phyloP scores from a whole-genome alignment of 2,888 invertebrate genomes.

The Mesoligia furuncula region DNA sequence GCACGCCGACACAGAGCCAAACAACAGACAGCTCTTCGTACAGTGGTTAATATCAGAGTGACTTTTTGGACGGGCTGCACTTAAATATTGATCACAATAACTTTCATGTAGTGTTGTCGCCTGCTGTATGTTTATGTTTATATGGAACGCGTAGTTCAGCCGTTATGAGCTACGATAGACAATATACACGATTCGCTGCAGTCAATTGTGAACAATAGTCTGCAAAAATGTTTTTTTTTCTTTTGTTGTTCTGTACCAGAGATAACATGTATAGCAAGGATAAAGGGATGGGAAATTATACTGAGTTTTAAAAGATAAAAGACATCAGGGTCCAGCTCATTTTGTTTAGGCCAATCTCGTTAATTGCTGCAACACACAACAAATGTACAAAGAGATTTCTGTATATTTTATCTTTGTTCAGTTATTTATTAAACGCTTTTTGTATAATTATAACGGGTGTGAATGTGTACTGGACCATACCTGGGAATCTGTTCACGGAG shows the following conservation, averaged over 20 bases:
- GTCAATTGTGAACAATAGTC: conserved; percentile 11
- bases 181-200: conserved; percentile 3
- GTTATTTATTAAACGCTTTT: conserved; percentile 1
- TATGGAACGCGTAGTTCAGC: conserved; percentile 12
- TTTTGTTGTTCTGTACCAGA: conserved; percentile 19
- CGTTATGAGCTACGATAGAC: conserved; percentile 1
- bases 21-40: conserved; percentile 23
- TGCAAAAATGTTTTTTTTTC: conserved; percentile 4
- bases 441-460: not conserved
- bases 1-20: not conserved
- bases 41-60: conserved; percentile 36
- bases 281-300: conserved; percentile 40
- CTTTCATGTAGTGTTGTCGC: conserved; percentile 33
- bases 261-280: conserved; percentile 22
- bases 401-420: conserved; percentile 1
- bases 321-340: conserved; percentile 11
- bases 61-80: conserved; percentile 50
- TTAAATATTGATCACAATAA: conserved; percentile 55
- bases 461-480: not conserved
- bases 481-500: not conserved
- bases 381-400: conserved; percentile 11
- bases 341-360: conserved; percentile 23
- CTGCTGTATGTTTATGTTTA: conserved; percentile 9
- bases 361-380: conserved; percentile 21
- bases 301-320: conserved; percentile 40